Conservation (phyloP, 2,797 vertebrate genomes). For the Pantherophis alleghaniensis region DNA sequence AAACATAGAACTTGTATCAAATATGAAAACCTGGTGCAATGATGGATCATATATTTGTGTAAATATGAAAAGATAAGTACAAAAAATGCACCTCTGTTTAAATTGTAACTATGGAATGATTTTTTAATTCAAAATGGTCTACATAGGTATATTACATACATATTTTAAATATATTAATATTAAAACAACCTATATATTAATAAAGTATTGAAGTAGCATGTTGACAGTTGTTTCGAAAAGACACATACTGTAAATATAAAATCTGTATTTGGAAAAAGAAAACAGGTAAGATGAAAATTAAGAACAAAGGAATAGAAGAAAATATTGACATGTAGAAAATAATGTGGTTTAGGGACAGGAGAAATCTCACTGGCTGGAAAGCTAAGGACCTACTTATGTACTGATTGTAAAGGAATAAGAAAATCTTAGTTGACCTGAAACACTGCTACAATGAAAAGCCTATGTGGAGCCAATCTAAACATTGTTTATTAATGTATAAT, state of each 20-base stretch:
- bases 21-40: background rate
- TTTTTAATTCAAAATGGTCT: background rate
- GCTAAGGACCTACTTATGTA: background rate
- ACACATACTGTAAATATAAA: background rate
- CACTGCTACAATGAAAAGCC: background rate
- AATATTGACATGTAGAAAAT: background rate
- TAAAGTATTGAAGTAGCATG: background rate
- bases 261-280: background rate
- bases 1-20: background rate
- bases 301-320: background rate
- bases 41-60: too few relatives aligned
- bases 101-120: background rate
- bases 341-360: background rate
- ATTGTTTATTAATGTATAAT: background rate
- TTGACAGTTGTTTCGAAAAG: background rate
- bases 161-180: background rate
- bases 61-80: slow-evolving; percentile 6
- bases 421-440: background rate
- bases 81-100: slow-evolving; percentile 12
- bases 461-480: background rate
- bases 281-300: background rate
- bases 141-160: background rate
- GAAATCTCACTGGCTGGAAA: background rate
- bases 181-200: background rate
- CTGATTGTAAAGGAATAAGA: background rate